These are phyloP conservation scores for Strigamia transsilvanica DNA, from an alignment of 2,888 invertebrate genomes.

Conservation along the genomic window DNA sequence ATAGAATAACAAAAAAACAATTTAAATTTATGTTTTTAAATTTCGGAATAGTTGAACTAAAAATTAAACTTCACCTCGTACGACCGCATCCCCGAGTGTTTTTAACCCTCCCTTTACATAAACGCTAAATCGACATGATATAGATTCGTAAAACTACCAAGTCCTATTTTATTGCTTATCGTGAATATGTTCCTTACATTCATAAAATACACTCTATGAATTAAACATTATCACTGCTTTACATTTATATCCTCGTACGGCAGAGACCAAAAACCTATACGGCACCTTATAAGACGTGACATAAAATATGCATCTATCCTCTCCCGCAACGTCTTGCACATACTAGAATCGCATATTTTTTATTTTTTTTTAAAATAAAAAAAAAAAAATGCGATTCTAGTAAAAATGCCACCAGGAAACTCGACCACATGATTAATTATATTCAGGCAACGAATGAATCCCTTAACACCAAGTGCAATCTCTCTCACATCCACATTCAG, in stretches of 20 bases:
- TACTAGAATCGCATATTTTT: conserved; percentile 18
- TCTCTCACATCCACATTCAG: conserved; percentile 22
- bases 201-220: conserved; percentile 47
- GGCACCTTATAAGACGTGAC: conserved; percentile 45
- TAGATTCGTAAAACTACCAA: conserved; percentile 27
- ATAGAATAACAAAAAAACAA: background rate
- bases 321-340: conserved; percentile 22
- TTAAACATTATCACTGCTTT: conserved; percentile 45
- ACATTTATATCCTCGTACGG: conserved; percentile 36
- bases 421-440: conserved; percentile 40
- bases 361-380: background rate
- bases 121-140: conserved; percentile 28
- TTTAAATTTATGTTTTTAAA: background rate
- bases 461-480: conserved; percentile 37
- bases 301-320: conserved; percentile 43
- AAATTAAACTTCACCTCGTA: too few species aligned
- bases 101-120: background rate
- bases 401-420: conserved; percentile 39
- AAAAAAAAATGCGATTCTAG: too few species aligned
- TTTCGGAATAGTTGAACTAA: too few species aligned
- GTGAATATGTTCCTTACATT: conserved; percentile 29
- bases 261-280: conserved; percentile 38
- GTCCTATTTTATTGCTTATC: conserved; percentile 32
- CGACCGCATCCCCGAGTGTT: background rate
- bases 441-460: conserved; percentile 11